These are phyloP conservation scores for Phyto melanocephala DNA, from an alignment of 2,888 invertebrate genomes.

Conservation along the genomic window DNA sequence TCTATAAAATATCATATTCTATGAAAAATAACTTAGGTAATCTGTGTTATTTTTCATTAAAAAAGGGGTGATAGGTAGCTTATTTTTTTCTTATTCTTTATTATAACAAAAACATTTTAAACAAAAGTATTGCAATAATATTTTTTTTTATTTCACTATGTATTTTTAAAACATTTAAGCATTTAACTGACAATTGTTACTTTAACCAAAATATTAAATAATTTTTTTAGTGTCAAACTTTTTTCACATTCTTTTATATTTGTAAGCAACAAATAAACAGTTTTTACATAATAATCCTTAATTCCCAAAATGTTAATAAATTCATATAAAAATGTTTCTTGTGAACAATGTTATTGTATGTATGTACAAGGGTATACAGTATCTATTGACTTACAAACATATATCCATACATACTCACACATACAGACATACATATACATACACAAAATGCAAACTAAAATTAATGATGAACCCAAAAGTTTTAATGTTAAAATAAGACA, in stretches of 20 bases:
- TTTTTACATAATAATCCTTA: conserved; percentile 27
- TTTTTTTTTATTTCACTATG: not conserved
- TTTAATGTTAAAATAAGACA: conserved; percentile 60
- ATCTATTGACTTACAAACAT: conserved; percentile 1
- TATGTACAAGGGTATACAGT: not conserved
- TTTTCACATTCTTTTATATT: not conserved
- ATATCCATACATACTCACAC: not conserved
- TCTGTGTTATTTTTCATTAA: too few species aligned
- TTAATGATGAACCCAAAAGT: conserved; percentile 61
- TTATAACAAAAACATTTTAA: not conserved
- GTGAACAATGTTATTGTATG: not conserved
- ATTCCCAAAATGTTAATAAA: conserved; percentile 59
- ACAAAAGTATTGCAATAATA: too few species aligned
- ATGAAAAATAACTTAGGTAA: too few species aligned
- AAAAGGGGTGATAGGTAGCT: too few species aligned
- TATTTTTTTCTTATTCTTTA: too few species aligned
- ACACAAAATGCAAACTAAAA: conserved; percentile 21
- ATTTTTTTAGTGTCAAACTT: conserved; percentile 15
- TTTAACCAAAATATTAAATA: not conserved
- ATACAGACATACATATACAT: not conserved
- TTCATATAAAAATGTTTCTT: conserved; percentile 25
- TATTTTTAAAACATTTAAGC: not conserved
- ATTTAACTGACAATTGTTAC: conserved; percentile 16
- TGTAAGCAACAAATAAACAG: conserved; percentile 13
- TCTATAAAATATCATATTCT: too few species aligned